Percentiles rank a stretch among this genome's conserved stretches.
These are phyloP conservation scores for Tryphoninae sp. DNA, from an alignment of 2,888 invertebrate genomes.

Conservation along the genomic window DNA sequence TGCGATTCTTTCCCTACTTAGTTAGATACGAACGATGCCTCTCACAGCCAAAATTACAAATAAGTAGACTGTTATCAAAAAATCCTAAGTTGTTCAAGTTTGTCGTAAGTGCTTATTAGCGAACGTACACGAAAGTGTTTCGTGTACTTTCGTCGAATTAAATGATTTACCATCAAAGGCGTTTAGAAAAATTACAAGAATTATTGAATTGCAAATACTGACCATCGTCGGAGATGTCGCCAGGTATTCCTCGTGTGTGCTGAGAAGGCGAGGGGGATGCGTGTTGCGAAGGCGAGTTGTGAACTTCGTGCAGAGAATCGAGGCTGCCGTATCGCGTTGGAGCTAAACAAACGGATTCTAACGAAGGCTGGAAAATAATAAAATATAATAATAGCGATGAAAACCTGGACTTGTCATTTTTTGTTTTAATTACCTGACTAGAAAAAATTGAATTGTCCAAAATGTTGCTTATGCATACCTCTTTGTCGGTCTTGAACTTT, in stretches of 20 bases:
- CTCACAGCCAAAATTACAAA: neutral
- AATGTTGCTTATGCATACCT: conserved; percentile 69
- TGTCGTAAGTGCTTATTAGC: neutral
- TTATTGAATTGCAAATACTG: conserved; percentile 70
- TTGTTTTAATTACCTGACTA: neutral
- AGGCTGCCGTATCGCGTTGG: conserved; percentile 82
- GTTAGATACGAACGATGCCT: neutral
- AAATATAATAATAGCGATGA: neutral
- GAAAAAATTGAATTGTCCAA: neutral
- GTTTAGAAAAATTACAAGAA: conserved; percentile 68
- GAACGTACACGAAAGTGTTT: neutral
- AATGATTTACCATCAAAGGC: conserved; percentile 64
- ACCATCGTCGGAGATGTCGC: conserved; percentile 81
- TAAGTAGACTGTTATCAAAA: neutral
- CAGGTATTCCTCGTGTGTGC: conserved; percentile 75
- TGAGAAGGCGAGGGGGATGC: conserved; percentile 77
- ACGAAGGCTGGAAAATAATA: conserved; percentile 68
- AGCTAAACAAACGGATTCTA: conserved; percentile 71
- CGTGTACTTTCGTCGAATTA: conserved; percentile 66
- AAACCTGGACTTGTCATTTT: too few relatives aligned
- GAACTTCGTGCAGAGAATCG: conserved; percentile 83
- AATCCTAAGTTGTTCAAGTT: neutral
- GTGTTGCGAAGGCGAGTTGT: conserved; percentile 69
- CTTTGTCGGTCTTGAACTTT: conserved; percentile 80
- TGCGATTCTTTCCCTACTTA: neutral